Percentiles rank a stretch among this genome's conserved stretches.
These are phyloP conservation scores for Brienomyrus longianalis DNA, from an alignment of 2,113 vertebrate species.

Conservation along the genomic window DNA sequence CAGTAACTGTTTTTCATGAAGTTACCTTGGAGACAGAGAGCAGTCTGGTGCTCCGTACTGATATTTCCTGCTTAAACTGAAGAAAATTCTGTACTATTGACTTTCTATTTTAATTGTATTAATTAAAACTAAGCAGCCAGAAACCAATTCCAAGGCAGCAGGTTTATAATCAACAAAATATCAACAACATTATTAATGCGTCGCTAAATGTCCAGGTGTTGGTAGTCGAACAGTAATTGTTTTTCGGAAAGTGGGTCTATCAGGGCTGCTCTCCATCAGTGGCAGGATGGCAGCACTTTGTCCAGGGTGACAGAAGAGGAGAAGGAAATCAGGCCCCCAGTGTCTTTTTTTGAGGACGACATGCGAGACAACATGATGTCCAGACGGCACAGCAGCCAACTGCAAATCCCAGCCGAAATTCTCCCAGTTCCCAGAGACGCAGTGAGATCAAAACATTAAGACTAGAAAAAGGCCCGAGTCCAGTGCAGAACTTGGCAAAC, in stretches of 20 bases:
- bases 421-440: not conserved
- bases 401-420: not conserved
- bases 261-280: not conserved
- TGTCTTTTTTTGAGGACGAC: not conserved
- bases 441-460: constrained; percentile 1
- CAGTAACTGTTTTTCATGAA: not conserved
- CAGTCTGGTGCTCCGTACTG: not conserved
- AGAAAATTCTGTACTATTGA: not conserved
- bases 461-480: not conserved
- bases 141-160: not conserved
- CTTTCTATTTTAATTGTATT: not conserved
- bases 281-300: not conserved
- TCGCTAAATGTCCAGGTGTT: not conserved
- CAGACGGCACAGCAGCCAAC: not conserved
- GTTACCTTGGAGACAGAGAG: not conserved
- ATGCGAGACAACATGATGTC: not conserved
- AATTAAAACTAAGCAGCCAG: not conserved
- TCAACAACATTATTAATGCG: not conserved
- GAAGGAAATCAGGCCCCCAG: not conserved
- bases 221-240: not conserved
- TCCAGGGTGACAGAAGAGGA: not conserved
- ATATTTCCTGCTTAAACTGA: not conserved
- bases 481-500: not conserved
- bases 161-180: not conserved
- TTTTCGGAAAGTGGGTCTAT: not conserved